Evolutionary conservation across 2,888 invertebrate genomes (phyloP).

Genomic region (Melieria crassipennis): DNA sequence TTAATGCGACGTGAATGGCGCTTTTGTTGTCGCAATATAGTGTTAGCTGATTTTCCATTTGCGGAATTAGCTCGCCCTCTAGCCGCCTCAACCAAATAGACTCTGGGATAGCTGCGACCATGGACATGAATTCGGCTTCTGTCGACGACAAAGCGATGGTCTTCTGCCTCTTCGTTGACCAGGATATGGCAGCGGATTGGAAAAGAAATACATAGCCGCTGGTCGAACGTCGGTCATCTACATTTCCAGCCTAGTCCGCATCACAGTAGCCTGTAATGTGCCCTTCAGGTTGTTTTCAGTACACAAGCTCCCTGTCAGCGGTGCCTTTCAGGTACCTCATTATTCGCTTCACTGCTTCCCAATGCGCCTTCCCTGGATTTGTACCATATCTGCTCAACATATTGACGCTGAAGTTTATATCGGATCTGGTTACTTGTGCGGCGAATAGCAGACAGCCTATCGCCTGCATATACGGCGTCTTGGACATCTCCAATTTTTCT

Average conservation of each 20-base stretch:
- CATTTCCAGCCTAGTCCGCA: constrained; percentile 19
- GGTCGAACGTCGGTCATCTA: constrained; percentile 26
- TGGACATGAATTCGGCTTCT: constrained; percentile 41
- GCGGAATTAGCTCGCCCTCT: constrained; percentile 14
- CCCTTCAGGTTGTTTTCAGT: constrained; percentile 6
- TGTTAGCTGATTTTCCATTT: neutral
- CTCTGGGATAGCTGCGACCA: constrained; percentile 36
- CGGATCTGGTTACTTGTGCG: constrained; percentile 36
- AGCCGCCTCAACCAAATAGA: constrained; percentile 31
- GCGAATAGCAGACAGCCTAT: constrained; percentile 37
- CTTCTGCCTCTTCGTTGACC: constrained; percentile 17
- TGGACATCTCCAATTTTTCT: constrained; percentile 18
- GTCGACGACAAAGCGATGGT: constrained; percentile 41
- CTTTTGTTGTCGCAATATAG: constrained; percentile 29
- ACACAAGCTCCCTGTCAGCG: constrained; percentile 28
- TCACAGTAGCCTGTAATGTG: constrained; percentile 32
- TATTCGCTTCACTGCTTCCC: constrained; percentile 36
- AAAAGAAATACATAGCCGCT: constrained; percentile 29
- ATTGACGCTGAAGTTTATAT: constrained; percentile 37
- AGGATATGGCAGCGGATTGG: constrained; percentile 22
- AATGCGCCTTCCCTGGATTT: constrained; percentile 33
- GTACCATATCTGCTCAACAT: constrained; percentile 36
- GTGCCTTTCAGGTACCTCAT: constrained; percentile 38
- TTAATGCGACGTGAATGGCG: constrained; percentile 24
- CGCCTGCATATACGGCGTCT: constrained; percentile 33